Evolutionary conservation across 2,797 vertebrate species (phyloP), one percentile per base, ranked within the genome.

Genomic region (Microctenopoma steveboyesi): DNA sequence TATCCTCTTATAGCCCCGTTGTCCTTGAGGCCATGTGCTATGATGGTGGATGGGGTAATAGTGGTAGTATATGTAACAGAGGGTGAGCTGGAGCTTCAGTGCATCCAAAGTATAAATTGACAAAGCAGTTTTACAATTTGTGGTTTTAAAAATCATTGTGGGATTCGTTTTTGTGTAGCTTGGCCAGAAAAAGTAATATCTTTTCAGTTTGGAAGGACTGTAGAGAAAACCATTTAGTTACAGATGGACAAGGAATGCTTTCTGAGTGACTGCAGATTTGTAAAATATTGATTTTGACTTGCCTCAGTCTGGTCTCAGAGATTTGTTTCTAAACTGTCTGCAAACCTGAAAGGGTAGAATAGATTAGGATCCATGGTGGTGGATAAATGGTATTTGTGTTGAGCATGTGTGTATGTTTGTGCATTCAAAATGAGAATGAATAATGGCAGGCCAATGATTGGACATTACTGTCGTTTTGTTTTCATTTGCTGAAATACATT

Each of bases 401-500:
- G 57, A 59, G 43, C 33, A 25, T 59, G 40, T 72, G 57, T 27
- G 64, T 60, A 11, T 3, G 45, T 65, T 15, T 48, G 57, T 68
- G 62, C 16, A 15, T 80, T 72, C 49, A 77, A 46, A 71, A 79
- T 72, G 57, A 76, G 65, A 72, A 83, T 69, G 60, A 82, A 79
- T 69, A 68, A 76, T 69, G 85, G 77, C 70, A 61, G 67, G n/a
- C 25, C 54, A 66, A 78, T 64, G 48, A 79, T 73, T 62, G 61
- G 64, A 64, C 70, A 65, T 80, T 37, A 65, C 49, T 70, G 70
- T 9, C 37, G 65, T 75, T 84, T 82, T 80, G 76, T 80, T 82
- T 78, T 81, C 52, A 81, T 86, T 88, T 74, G 72, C 48, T 56
- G 33, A 64, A 75, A 85, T 88, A 35, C 62, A 80, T 78, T 58